A percentile compares a stretch with the other conserved stretches of the same genome.
Conservation (phyloP, 2,113 vertebrate species). For the Cathartes aura region DNA sequence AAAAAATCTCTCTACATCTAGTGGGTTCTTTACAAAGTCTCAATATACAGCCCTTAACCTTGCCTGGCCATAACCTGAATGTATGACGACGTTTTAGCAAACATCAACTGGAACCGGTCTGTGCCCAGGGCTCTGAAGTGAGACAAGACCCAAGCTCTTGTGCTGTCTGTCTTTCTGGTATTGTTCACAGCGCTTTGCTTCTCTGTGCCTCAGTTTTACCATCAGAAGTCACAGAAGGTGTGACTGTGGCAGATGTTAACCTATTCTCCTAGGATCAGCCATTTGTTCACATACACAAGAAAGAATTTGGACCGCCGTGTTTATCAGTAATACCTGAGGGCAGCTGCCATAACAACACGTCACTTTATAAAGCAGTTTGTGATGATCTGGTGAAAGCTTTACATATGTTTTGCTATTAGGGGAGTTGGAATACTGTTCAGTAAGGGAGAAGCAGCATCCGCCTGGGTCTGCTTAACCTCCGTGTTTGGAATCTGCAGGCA, state of each 20-base stretch:
- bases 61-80: background rate
- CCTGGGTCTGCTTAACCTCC: background rate
- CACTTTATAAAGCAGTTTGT: fast-evolving
- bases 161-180: background rate
- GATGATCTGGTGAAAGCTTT: background rate
- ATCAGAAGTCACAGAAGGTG: background rate
- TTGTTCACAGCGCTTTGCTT: background rate
- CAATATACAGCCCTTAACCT: background rate
- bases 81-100: background rate
- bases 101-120: background rate
- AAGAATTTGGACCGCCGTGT: background rate
- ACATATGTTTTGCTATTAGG: background rate
- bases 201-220: background rate
- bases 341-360: background rate
- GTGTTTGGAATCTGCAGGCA: background rate
- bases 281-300: background rate
- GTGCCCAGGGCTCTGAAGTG: background rate
- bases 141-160: background rate
- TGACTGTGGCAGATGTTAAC: background rate
- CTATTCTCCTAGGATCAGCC: background rate
- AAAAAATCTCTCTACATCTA: background rate
- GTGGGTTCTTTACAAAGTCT: background rate
- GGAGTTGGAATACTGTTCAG: background rate
- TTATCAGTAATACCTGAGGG: background rate
- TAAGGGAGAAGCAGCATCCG: background rate